Evolutionary conservation across 2,888 invertebrate genomes (phyloP).

Genomic region (Pegoplata infirma): DNA sequence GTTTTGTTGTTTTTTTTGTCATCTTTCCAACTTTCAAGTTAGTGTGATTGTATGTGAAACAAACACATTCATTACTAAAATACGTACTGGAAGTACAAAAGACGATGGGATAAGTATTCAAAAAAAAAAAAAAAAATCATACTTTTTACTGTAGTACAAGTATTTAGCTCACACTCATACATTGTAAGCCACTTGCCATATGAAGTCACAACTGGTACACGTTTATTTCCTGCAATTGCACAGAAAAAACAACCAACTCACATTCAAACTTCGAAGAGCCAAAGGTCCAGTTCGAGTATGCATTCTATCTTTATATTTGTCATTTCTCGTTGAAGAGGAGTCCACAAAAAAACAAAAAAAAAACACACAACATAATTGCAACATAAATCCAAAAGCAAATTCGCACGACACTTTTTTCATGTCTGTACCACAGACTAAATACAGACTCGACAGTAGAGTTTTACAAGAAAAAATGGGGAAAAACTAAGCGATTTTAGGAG

Average conservation of each 20-base stretch:
- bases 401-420: constrained; percentile 57
- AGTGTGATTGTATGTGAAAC: constrained; percentile 36
- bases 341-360: constrained; percentile 11
- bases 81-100: not conserved
- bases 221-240: constrained; percentile 41
- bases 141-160: constrained; percentile 28
- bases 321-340: constrained; percentile 48
- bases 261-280: constrained; percentile 14
- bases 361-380: constrained; percentile 51
- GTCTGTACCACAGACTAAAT: too few relatives aligned
- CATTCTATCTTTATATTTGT: constrained; percentile 1
- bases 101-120: not conserved
- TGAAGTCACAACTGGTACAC: constrained; percentile 19
- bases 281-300: constrained; percentile 53
- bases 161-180: constrained; percentile 42
- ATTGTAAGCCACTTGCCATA: constrained; percentile 8
- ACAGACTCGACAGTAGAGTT: too few relatives aligned
- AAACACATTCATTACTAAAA: constrained; percentile 43
- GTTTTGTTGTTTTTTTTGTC: not conserved
- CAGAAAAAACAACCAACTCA: not conserved
- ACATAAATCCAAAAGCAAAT: constrained; percentile 55
- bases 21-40: constrained; percentile 35
- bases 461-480: too few relatives aligned
- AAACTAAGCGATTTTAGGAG: too few relatives aligned
- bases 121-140: constrained; percentile 20